Evolutionary conservation across 1,140 invertebrate genomes (phyloP), one percentile per base, ranked within the genome.

Genomic region (Leucophenga varia): DNA sequence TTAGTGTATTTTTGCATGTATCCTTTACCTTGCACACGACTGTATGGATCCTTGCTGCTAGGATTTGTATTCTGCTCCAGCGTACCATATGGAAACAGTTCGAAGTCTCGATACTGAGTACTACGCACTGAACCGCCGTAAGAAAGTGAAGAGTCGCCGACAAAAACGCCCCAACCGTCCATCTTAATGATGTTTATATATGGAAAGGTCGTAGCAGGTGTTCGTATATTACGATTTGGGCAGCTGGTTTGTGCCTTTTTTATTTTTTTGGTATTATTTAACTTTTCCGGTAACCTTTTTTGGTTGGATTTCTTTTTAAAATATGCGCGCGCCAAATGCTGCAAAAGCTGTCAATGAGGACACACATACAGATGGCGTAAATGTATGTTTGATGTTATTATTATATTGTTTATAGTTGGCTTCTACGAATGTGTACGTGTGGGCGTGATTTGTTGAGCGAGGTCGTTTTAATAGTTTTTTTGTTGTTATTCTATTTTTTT

Each of bases 71-170:
- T 34, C 18, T 64, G 52, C 42, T 74, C 72, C 25, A 74, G 41
- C 17, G 72, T 64, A 21, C 72, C 72, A 57, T 75, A 75, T 35
- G 72, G 72, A 34, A 71, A 74, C 50, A 72, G 57, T 49, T 80
- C 79, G 59, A 78, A 81, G 37, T 81, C 79, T 10, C 78, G 65
- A 50, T 79, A 80, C 20, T 77, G 74, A 10, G 72, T 59, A 20
- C 52, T 65, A 31, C 79, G 65, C 49, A 79, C 71, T 16, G 74
- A 76, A 16, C 78, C 78, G 41, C 78, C 78, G 48, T 77, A 80
- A 6, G 77, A 71, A 46, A 80, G 52, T 12, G 57, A 56, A 9
- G 69, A 59, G 36, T 74, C 71, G 43, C 72, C 70, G 40, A 64
- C 53, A 63, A 64, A 74, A 49, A 72, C 59, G 32, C 69, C 72